Evolutionary conservation across 2,797 vertebrate species (phyloP).

Genomic region (Neosilurus hyrtlii): DNA sequence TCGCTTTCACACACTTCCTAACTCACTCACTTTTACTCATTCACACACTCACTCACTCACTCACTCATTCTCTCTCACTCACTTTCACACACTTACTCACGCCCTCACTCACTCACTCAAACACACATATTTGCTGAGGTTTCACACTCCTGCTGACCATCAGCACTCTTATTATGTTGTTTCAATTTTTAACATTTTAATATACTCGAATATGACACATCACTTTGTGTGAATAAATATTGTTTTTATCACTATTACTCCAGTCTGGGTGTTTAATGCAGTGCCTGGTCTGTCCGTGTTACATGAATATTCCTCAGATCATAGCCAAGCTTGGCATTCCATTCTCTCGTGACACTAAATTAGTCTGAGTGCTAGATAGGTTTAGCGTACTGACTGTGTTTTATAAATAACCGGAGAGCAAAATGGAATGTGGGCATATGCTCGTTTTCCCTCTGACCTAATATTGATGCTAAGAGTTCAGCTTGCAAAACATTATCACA

Average conservation of each 20-base stretch:
- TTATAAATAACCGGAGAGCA: slow-evolving; percentile 67
- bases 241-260: not conserved
- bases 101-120: not conserved
- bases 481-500: slow-evolving; percentile 67
- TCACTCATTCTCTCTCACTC: no score
- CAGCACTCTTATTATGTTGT: not conserved
- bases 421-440: slow-evolving; percentile 63
- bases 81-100: no score
- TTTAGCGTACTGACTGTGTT: slow-evolving; percentile 59
- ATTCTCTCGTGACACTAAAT: slow-evolving; percentile 61
- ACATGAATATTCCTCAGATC: slow-evolving; percentile 26
- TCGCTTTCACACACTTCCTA: no score
- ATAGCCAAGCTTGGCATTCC: slow-evolving; percentile 32
- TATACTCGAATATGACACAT: not conserved
- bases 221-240: not conserved
- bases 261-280: slow-evolving; percentile 24
- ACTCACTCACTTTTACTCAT: no score
- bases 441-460: slow-evolving; percentile 51
- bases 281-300: not conserved
- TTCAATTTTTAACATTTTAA: not conserved
- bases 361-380: slow-evolving; percentile 56
- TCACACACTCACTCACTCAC: no score
- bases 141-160: slow-evolving; percentile 20
- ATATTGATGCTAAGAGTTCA: slow-evolving; percentile 59
- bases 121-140: not conserved